Base-by-base conservation (phyloP, 1,140 invertebrate genomes). In the Diachasma alloeum region DNA sequence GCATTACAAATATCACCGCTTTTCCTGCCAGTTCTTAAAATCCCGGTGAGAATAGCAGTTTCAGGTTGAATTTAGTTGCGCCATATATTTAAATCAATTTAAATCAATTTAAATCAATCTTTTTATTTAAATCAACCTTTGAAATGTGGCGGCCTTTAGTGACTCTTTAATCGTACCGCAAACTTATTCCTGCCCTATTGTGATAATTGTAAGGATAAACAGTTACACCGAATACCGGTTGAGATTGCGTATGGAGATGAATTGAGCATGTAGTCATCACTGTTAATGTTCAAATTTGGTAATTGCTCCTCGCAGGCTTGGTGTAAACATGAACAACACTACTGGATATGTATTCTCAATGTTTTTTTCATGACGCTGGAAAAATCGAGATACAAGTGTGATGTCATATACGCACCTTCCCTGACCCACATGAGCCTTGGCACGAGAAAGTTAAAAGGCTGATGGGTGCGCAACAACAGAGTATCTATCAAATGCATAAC, bases 391-490 rank as follows among this genome's bases (percentile, higher is more conserved):
- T 53, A 6, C 37, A 24, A 31, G 15, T 39, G 15, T 71, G 42
- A 53, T 78, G 46, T 70, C 39, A 48, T 67, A 66, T 53, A 73
- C 68, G 42, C 59, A 75, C 70, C 71, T 78, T 78, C 56, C 56
- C 74, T 78, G 77, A 75, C 73, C 77, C 53, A 78, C 53, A 75
- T 78, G 69, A 48, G 44, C 37, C 42, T 37, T 53, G 15, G 31
- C 37, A 63, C 15, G 77, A 68, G 77, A 78, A 78, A 78, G 73
- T 48, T 69, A 78, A 75, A 72, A 72, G 44, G 39, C 63, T 44
- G 26, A 53, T 44, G 44, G 17, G 19, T 48, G 56, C 37, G 44
- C 59, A 59, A 59, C 13, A 13, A 59, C 24, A 4, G 22, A 0
- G 24, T 11, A 11, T 42, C n/a, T 63, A 26, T 31, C 37, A 42